phyloP scores from a whole-genome alignment of 2,113 vertebrate genomes.

The Callipepla squamata region DNA sequence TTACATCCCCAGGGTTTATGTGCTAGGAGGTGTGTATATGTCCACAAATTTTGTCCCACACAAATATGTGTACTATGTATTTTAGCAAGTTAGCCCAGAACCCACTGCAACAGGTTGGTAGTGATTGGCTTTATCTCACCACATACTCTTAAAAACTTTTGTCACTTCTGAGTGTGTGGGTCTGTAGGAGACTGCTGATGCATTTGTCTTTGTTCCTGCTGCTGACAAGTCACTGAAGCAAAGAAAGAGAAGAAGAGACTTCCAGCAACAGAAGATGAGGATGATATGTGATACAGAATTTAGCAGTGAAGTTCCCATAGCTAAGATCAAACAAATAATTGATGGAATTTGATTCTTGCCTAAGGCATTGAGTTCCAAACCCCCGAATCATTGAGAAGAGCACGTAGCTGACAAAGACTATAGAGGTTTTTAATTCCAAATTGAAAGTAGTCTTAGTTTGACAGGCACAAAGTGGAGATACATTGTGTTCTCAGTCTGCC shows the following conservation, averaged over 20 bases:
- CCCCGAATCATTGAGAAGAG: neutral
- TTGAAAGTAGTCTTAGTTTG: neutral
- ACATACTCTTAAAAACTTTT: neutral
- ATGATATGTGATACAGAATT: neutral
- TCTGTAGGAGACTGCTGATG: neutral
- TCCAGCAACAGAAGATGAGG: neutral
- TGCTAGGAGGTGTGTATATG: neutral
- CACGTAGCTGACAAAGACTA: neutral
- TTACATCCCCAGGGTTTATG: neutral
- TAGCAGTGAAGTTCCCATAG: neutral
- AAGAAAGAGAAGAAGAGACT: neutral
- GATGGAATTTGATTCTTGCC: neutral
- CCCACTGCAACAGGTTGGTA: neutral
- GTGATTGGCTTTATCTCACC: neutral
- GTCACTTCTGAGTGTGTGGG: neutral
- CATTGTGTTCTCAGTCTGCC: neutral
- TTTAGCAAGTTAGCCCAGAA: neutral
- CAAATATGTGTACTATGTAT: neutral
- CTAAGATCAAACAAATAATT: neutral
- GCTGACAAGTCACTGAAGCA: neutral
- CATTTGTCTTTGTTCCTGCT: neutral
- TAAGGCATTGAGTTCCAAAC: neutral
- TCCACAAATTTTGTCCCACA: neutral
- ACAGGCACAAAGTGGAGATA: neutral
- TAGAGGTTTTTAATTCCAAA: neutral